Evolutionary conservation across 2,888 invertebrate species (phyloP), one percentile per base, ranked within the genome.

Genomic region (Spilosoma lubricipeda): DNA sequence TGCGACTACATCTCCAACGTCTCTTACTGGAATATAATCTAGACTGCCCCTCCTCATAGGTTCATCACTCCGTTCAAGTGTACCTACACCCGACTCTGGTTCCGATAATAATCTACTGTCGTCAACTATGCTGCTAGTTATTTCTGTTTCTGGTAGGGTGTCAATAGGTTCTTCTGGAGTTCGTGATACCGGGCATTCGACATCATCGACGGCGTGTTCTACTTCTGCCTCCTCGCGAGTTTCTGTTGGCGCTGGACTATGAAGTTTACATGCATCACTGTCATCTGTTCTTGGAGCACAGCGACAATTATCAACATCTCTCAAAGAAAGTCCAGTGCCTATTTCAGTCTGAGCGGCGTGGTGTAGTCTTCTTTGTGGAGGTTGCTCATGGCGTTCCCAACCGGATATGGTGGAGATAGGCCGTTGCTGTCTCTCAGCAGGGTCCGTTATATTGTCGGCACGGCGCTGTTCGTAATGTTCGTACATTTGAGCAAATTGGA

Each of bases 401-500:
- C 99, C 99, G 0, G 99, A 99, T 87, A 99, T 99, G 68, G 99
- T 99, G 91, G 99, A 99, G 83, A 99, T 99, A 30, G 99, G 99
- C 67, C 98, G 97, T 86, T 99, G 98, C 90, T 98, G 98, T 30
- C 99, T 96, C 82, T 99, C 96, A n/a, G 98, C 97, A 0, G 99
- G 99, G 94, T 99, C 99, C 0, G 99, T 98, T 86, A 99, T 98
- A 92, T 99, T 98, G 93, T 99, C 99, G 0, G 99, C 98, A 74
- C 99, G 97, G 84, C 99, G 98, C 73, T 98, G 97, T 90, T 99
- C 99, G 90, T 99, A 99, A 90, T 98, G 98, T 90, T 99, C 99
- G 91, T 99, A 99, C 98, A 99, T 99, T 95, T 99, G 99, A 52
- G 99, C 98, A 94, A 99, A 99, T 93, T 99, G 99, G 11, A 99